phyloP scores from a whole-genome alignment of 2,113 vertebrate genomes.

The Chlamydotis undulata region DNA sequence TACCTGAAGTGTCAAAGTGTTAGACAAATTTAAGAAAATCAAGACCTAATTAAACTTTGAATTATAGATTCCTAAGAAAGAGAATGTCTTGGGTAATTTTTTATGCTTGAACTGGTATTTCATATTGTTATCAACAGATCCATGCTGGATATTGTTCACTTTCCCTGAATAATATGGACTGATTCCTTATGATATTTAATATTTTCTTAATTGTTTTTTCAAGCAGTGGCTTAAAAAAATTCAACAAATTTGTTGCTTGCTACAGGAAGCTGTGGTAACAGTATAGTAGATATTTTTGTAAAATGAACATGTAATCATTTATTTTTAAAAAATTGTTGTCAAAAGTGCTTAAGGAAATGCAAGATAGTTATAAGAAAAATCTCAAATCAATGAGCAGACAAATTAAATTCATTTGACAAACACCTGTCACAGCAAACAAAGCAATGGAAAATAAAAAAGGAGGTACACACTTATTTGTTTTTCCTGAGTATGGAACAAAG shows the following conservation, averaged over 20 bases:
- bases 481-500: background rate
- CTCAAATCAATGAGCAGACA: background rate
- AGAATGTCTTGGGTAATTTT: background rate
- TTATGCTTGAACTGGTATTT: background rate
- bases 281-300: background rate
- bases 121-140: background rate
- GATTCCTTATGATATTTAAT: background rate
- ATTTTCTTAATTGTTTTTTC: background rate
- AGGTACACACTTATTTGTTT: background rate
- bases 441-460: background rate
- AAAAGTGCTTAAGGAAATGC: background rate
- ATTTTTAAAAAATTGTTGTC: background rate
- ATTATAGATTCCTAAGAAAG: background rate
- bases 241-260: background rate
- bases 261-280: background rate
- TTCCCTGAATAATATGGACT: background rate
- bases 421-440: background rate
- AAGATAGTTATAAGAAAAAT: background rate
- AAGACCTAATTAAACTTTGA: background rate
- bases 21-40: background rate
- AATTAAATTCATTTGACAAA: background rate
- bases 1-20: background rate
- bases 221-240: background rate
- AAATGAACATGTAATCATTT: too few relatives aligned
- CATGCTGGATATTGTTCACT: background rate